These are phyloP conservation scores for Nibea albiflora DNA, from an alignment of 2,113 vertebrate species.

Conservation along the genomic window DNA sequence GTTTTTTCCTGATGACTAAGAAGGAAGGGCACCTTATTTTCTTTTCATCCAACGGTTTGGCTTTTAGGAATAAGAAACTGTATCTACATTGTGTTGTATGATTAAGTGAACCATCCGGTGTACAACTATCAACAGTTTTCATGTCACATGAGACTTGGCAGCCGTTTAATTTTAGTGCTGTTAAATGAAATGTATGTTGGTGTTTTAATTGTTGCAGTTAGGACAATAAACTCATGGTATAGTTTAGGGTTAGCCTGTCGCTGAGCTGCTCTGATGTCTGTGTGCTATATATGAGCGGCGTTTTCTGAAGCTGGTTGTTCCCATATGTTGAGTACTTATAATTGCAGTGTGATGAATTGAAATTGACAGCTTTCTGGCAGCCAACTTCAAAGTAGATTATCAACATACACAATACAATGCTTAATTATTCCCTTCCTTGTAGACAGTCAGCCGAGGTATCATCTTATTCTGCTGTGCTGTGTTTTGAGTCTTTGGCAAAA, in stretches of 20 bases:
- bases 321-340: neutral
- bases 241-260: constrained; percentile 12
- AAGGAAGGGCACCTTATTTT: neutral
- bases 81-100: neutral
- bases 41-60: neutral
- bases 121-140: neutral
- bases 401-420: neutral
- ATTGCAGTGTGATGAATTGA: neutral
- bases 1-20: constrained; percentile 14
- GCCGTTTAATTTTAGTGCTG: neutral
- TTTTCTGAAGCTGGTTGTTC: neutral
- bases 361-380: neutral
- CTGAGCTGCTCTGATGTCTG: constrained; percentile 2
- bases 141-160: neutral
- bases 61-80: neutral
- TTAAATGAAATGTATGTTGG: neutral
- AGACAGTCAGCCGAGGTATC: constrained; percentile 6
- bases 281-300: neutral
- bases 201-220: constrained; percentile 14
- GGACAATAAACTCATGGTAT: neutral
- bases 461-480: neutral
- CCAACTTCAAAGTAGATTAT: neutral
- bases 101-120: neutral
- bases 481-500: neutral
- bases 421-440: constrained; percentile 3